Evolutionary conservation across 2,113 vertebrate genomes (phyloP), one percentile per base, ranked within the genome.

Genomic region (Alectura lathami): DNA sequence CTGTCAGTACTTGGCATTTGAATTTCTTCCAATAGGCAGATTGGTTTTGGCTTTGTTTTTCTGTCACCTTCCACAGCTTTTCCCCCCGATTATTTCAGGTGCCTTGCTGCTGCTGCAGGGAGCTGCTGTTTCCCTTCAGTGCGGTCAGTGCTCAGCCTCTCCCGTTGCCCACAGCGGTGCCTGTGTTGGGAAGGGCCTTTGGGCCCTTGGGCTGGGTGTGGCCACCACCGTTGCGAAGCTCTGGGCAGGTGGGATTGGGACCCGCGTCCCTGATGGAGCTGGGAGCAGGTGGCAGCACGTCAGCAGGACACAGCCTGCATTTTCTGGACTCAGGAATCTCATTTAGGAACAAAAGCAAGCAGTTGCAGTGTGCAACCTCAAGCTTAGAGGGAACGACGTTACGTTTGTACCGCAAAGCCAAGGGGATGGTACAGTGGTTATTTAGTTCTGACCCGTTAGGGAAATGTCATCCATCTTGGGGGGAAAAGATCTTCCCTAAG

Each of bases 1-100:
- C 73, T 86, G 76, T 76, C 90, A 64, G 83, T 72, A 13, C 64
- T 92, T 82, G 81, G 76, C 56, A 64, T 86, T 94, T 2, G 8
- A 51, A 48, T 75, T 13, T 70, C 64, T 78, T 79, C 8, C 8
- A 43, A 20, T 47, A 59, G 5, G 30, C 23, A 66, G 79, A 34
- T 40, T 62, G 77, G 43, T 53, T 27, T 53, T 16, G 26, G 26
- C 17, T 54, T 10, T 13, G 17, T 24, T 63, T 11, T 17, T 29
- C 20, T 40, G 79, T 68, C 69, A 56, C 5, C 79, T 64, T 88
- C 51, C 17, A 29, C 23, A 36, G 72, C 68, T 73, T 29, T 82
- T 76, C 51, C 29, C 26, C 34, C 15, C 14, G n/a, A n/a, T 47
- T 42, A 8, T 42, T 38, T 36, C 9, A 8, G 29, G 23, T 48